Evolutionary conservation across 2,888 invertebrate genomes (phyloP), one percentile per base, ranked within the genome.

Genomic region (Euzophera pinguis): DNA sequence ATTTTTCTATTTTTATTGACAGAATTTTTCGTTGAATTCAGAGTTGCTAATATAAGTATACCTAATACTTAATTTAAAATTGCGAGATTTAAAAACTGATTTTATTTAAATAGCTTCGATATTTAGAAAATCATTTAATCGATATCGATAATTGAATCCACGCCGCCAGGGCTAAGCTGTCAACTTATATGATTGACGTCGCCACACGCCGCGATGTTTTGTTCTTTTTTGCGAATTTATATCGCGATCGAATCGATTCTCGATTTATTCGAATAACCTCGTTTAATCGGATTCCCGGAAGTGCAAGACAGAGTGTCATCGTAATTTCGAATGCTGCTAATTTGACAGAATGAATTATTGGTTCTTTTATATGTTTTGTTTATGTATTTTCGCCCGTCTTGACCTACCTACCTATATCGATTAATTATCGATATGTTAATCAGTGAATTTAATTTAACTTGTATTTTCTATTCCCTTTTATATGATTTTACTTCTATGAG

Each of bases 161-260:
- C 13, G 10, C 16, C 48, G 22, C 59, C 55, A 55, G 63, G 47
- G 41, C 45, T 50, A 47, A 41, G 53, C 55, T 59, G 63, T 58
- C 62, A 55, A 14, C 58, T 60, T 60, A 56, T 64, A 73, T 78
- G 85, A 81, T 75, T 80, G 84, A 81, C 80, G 77, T 67, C 57
- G 68, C 67, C 67, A 66, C 60, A 61, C 67, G 64, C 67, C 67
- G 67, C 61, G 62, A 64, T 53, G 62, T 64, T 69, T 70, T 76
- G 64, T 68, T 74, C 56, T 64, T 75, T 69, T 70, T 67, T 69
- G 12, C 17, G 27, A 49, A 38, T 65, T 65, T 58, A 59, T 45
- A 17, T 41, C 41, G 41, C 41, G 27, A 14, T 50, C 17, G 14
- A 41, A 71, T 63, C 71, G 68, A 72, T 67, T 63, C 53, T 57